Percentiles rank a stretch among this genome's conserved stretches.
phyloP scores from a whole-genome alignment of 2,888 invertebrate species.

The Metopia argyrocephala region DNA sequence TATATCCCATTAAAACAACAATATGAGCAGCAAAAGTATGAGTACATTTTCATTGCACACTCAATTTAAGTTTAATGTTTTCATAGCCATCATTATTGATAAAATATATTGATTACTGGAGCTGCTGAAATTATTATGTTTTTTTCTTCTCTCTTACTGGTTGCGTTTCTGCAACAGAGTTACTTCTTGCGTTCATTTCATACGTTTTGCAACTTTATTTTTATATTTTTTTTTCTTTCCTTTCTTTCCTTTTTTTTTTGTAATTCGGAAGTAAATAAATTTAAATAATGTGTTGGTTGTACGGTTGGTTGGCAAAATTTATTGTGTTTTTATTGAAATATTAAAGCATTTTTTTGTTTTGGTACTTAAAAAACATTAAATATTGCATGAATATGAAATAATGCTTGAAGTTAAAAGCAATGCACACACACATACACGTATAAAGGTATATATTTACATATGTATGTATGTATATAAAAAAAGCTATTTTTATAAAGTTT shows the following conservation, averaged over 20 bases:
- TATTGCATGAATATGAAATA: not conserved
- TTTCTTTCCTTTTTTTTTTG: conserved; percentile 15
- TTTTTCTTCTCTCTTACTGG: not conserved
- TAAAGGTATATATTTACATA: too few relatives aligned
- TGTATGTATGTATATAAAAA: not conserved
- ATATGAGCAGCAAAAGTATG: conserved; percentile 12
- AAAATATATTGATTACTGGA: conserved; percentile 60
- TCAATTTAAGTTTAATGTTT: conserved; percentile 61
- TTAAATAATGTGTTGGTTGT: conserved; percentile 39
- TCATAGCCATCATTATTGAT: conserved; percentile 61
- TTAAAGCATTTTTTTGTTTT: not conserved
- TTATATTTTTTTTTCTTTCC: conserved; percentile 22
- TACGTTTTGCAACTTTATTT: conserved; percentile 35
- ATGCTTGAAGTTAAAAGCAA: not conserved
- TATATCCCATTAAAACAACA: conserved; percentile 13
- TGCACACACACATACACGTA: too few relatives aligned
- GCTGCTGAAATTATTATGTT: not conserved
- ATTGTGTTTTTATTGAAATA: conserved; percentile 48
- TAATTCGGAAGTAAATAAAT: conserved; percentile 56
- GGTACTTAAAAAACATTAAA: not conserved
- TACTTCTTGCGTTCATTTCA: conserved; percentile 38
- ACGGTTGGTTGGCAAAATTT: conserved; percentile 35
- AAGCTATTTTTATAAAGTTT: not conserved
- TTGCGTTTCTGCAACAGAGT: not conserved
- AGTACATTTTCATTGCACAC: conserved; percentile 40